phyloP scores from a whole-genome alignment of 2,888 invertebrate genomes.

The Napeogenes inachia region DNA sequence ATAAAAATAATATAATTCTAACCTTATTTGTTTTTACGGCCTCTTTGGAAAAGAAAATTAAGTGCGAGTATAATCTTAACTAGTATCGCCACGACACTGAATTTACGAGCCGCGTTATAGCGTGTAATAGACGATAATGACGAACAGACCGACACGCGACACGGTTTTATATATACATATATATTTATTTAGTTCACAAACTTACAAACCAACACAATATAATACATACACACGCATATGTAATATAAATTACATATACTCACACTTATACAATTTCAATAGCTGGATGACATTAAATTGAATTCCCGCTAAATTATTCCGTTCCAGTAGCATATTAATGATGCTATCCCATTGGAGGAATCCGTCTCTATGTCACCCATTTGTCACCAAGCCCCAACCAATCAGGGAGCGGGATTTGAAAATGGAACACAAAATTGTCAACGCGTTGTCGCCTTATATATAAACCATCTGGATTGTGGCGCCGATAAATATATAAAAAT shows the following conservation, averaged over 20 bases:
- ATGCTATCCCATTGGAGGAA: conserved; percentile 51
- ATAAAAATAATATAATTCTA: neutral
- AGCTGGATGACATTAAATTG: conserved; percentile 1
- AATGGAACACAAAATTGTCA: conserved; percentile 66
- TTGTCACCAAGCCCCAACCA: conserved; percentile 72
- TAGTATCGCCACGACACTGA: conserved; percentile 31
- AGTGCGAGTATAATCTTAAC: conserved; percentile 31
- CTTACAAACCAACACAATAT: conserved; percentile 1
- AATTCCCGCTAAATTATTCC: conserved; percentile 46
- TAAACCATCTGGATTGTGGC: conserved; percentile 38
- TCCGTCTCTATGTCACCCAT: conserved; percentile 64
- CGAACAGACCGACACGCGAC: conserved; percentile 15
- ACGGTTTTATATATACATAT: neutral
- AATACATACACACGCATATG: neutral
- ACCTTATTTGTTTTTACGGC: conserved; percentile 27
- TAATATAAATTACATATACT: neutral
- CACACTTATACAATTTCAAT: no score
- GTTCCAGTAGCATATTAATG: conserved; percentile 35
- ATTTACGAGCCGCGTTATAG: conserved; percentile 25
- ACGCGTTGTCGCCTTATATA: conserved; percentile 54
- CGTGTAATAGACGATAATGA: conserved; percentile 28
- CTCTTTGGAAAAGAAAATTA: conserved; percentile 29
- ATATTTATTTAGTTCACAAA: neutral
- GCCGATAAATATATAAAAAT: conserved; percentile 4
- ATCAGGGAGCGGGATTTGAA: conserved; percentile 49